Evolutionary conservation across 2,888 invertebrate genomes (phyloP).

Genomic region (Drosophila nigricruria): DNA sequence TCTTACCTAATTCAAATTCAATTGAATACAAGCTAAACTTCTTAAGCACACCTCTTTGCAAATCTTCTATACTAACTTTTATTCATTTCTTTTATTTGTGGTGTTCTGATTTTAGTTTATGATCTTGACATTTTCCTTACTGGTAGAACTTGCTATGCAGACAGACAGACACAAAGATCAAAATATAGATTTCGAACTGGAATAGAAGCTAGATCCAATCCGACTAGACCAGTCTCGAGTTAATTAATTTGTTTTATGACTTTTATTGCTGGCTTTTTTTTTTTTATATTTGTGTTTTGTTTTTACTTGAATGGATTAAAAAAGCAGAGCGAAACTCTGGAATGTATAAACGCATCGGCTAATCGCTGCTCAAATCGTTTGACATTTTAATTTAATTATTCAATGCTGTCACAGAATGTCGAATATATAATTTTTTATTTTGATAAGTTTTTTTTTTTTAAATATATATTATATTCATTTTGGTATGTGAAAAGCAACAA

Average conservation of each 20-base stretch:
- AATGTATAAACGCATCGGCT: constrained; percentile 3
- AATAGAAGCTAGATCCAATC: constrained; percentile 12
- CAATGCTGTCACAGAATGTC: constrained; percentile 39
- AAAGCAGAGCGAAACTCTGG: not conserved
- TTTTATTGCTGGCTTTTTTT: constrained; percentile 21
- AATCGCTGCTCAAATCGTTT: constrained; percentile 18
- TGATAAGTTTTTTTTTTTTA: constrained; percentile 30
- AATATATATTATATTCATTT: constrained; percentile 4
- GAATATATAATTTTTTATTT: constrained; percentile 30
- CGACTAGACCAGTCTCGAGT: constrained; percentile 50
- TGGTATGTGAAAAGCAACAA: constrained; percentile 16
- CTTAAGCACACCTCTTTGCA: not conserved
- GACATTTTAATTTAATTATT: constrained; percentile 56
- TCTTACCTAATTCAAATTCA: not conserved
- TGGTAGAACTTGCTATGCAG: constrained; percentile 64
- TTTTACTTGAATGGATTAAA: not conserved
- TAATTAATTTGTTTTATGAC: constrained; percentile 57
- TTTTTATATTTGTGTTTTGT: not conserved
- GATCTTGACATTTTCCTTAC: constrained; percentile 71
- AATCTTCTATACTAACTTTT: not conserved
- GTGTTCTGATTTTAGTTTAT: constrained; percentile 43
- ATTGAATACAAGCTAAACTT: not conserved
- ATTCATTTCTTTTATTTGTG: not conserved
- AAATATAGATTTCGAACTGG: constrained; percentile 35
- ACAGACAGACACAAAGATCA: constrained; percentile 1